Percentiles rank a stretch among this genome's conserved stretches.
Evolutionary conservation across 2,797 vertebrate genomes (phyloP).

Genomic region (Diplodus sargus): DNA sequence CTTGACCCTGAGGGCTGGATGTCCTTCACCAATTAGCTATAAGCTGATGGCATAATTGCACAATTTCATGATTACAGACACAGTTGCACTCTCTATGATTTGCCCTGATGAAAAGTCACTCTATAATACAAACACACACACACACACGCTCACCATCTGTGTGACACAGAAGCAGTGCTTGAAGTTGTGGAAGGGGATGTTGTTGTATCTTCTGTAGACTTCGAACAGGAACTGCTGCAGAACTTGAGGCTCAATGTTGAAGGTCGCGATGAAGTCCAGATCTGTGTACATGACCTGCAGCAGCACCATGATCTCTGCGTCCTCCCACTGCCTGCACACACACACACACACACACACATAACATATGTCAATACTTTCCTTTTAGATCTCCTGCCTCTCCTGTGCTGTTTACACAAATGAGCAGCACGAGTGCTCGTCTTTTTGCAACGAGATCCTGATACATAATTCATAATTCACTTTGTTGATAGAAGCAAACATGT

Average conservation of each 20-base stretch:
- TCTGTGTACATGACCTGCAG: constrained; percentile 89
- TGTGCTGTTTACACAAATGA: not conserved
- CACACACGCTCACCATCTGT: constrained; percentile 83
- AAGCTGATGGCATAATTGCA: constrained; percentile 17
- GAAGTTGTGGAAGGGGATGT: constrained; percentile 90
- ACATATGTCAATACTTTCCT: not conserved
- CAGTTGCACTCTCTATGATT: constrained; percentile 12
- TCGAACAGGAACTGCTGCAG: constrained; percentile 86
- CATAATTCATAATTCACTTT: no score
- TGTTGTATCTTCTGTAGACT: constrained; percentile 86
- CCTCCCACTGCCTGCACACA: constrained; percentile 87
- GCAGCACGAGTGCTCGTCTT: no score
- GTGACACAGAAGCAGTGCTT: constrained; percentile 90
- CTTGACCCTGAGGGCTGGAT: not conserved
- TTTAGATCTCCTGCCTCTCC: not conserved
- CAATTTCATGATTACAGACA: constrained; percentile 29
- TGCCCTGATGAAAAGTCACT: not conserved
- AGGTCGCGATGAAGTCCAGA: constrained; percentile 82
- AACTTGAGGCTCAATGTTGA: constrained; percentile 85
- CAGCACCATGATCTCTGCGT: constrained; percentile 88
- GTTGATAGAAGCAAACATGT: not conserved
- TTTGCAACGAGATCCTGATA: no score
- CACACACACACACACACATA: not conserved
- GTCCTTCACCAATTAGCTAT: constrained; percentile 33
- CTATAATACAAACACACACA: not conserved